phyloP scores from a whole-genome alignment of 2,797 vertebrate genomes.

The Carapus acus region DNA sequence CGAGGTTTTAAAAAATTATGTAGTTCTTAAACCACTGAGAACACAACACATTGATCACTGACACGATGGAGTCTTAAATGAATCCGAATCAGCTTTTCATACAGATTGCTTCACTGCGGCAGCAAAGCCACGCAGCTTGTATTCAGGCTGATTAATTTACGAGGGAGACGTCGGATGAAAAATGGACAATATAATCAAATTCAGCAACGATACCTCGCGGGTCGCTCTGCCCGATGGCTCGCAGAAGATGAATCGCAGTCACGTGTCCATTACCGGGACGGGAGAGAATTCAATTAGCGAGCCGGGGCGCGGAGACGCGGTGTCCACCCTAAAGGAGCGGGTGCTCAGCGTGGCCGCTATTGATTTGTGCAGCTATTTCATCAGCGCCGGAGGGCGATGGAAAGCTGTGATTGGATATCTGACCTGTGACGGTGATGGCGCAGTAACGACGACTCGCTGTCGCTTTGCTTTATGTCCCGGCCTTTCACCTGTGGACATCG shows the following conservation, averaged over 20 bases:
- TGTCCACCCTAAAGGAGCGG: conserved; percentile 33
- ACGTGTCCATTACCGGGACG: conserved; percentile 27
- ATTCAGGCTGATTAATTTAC: conserved; percentile 25
- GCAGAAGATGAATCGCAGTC: conserved; percentile 43
- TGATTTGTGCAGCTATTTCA: conserved; percentile 50
- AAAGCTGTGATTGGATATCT: conserved; percentile 47
- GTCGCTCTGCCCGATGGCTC: too few species aligned
- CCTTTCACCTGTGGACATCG: conserved; percentile 8
- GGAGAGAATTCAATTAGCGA: conserved; percentile 55
- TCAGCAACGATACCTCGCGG: conserved; percentile 12
- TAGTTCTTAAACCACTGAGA: too few species aligned
- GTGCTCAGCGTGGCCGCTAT: conserved; percentile 40
- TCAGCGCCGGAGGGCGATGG: conserved; percentile 35
- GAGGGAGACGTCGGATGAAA: conserved; percentile 15
- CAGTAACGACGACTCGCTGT: too few species aligned
- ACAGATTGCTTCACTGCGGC: conserved; percentile 11
- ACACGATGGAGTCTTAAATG: conserved; percentile 9
- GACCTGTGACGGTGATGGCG: too few species aligned
- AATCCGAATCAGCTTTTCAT: conserved; percentile 17
- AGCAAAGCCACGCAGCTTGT: conserved; percentile 17
- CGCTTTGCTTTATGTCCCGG: too few species aligned
- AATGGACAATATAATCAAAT: conserved; percentile 25
- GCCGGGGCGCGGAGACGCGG: conserved; percentile 32
- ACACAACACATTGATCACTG: conserved; percentile 18
- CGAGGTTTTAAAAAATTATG: too few species aligned